Conservation (phyloP, 1,140 invertebrate genomes). For the Ridgeia piscesae region DNA sequence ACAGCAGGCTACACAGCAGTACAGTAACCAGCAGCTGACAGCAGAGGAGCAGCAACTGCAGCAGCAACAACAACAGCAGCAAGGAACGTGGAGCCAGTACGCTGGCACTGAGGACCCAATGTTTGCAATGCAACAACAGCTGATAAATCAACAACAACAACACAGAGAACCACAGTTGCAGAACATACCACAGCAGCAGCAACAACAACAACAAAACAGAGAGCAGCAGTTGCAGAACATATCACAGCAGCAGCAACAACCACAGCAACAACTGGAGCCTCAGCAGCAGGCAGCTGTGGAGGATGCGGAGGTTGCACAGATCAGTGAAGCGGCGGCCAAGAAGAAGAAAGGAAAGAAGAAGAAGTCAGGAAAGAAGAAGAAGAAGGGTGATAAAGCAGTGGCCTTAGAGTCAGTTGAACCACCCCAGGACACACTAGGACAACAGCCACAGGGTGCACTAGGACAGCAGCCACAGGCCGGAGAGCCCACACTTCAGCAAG, state of each 20-base stretch:
- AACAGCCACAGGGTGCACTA: neutral
- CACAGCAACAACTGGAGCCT: neutral
- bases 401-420: neutral
- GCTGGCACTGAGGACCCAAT: neutral
- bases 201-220: neutral
- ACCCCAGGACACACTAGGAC: neutral
- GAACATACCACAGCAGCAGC: neutral
- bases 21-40: neutral
- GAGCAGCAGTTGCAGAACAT: neutral
- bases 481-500: no score
- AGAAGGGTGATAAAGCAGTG: neutral
- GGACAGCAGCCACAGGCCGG: no score
- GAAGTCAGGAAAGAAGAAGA: constrained; percentile 18
- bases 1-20: neutral
- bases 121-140: neutral
- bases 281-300: neutral
- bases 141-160: constrained; percentile 1
- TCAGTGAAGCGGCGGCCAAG: neutral
- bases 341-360: constrained; percentile 9
- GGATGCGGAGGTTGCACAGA: neutral
- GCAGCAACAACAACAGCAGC: neutral
- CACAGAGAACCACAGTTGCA: neutral
- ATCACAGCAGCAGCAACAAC: neutral
- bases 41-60: neutral
- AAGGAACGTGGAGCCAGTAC: neutral